A percentile compares a stretch with the other conserved stretches of the same genome.
Evolutionary conservation across 2,113 vertebrate genomes (phyloP).

Genomic region (Heptranchias perlo): DNA sequence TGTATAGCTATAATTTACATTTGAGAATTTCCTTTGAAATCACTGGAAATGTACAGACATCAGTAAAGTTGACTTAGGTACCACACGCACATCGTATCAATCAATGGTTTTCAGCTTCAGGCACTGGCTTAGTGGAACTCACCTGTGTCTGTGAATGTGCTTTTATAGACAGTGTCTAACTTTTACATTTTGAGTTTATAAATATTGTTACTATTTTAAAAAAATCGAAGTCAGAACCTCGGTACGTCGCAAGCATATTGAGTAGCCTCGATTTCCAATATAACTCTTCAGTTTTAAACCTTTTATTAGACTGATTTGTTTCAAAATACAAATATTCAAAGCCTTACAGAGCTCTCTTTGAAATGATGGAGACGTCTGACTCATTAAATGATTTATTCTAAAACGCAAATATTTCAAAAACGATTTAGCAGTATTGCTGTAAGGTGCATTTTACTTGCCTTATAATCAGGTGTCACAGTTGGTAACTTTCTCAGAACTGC

Average conservation of each 20-base stretch:
- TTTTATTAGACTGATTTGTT: background rate
- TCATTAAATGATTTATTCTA: background rate
- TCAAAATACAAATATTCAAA: background rate
- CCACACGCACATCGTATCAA: background rate
- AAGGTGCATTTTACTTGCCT: too few species aligned
- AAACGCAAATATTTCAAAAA: background rate
- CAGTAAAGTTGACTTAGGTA: background rate
- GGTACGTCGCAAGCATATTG: background rate
- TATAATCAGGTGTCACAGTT: background rate
- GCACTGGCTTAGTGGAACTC: background rate
- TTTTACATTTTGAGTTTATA: background rate
- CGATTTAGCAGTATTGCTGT: background rate
- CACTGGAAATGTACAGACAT: constrained; percentile 21
- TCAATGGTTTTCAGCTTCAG: background rate
- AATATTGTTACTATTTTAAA: background rate
- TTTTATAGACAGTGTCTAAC: background rate
- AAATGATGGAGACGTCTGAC: background rate
- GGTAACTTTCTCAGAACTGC: background rate
- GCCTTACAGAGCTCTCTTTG: background rate
- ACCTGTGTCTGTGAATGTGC: background rate
- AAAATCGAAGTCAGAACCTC: background rate
- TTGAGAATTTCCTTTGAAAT: constrained; percentile 16
- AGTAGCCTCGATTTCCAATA: background rate
- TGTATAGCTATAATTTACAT: constrained; percentile 10
- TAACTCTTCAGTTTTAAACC: background rate